Percentiles rank a stretch among this genome's conserved stretches.
Evolutionary conservation across 2,888 invertebrate species (phyloP).

Genomic region (Scaptomyza polygonia): DNA sequence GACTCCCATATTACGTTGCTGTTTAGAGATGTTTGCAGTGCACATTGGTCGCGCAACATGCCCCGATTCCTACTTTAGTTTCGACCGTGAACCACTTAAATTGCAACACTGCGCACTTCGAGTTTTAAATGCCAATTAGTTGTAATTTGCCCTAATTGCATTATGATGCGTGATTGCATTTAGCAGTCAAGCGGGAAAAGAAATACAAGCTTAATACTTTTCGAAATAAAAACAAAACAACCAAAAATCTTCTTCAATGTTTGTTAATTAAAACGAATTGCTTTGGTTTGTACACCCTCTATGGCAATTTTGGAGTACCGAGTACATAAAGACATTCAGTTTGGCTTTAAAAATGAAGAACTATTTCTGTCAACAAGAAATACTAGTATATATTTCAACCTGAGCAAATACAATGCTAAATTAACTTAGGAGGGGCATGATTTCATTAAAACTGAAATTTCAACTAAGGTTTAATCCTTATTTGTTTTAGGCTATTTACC

Average conservation of each 20-base stretch:
- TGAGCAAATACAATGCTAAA: not conserved
- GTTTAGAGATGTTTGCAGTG: slow-evolving; percentile 1
- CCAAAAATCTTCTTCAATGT: not conserved
- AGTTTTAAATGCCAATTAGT: slow-evolving; percentile 52
- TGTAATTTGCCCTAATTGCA: slow-evolving; percentile 61
- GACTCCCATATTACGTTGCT: slow-evolving; percentile 14
- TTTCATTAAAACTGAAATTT: not conserved
- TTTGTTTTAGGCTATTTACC: no score
- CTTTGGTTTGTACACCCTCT: no score
- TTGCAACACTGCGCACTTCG: slow-evolving; percentile 11
- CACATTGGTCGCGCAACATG: slow-evolving; percentile 11
- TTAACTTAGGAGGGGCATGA: not conserved
- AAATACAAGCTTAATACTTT: not conserved
- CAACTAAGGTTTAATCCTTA: not conserved
- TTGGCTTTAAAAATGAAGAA: no score
- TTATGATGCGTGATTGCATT: slow-evolving; percentile 47
- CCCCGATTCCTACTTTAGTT: not conserved
- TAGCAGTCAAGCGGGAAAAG: not conserved
- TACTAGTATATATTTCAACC: not conserved
- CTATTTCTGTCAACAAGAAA: no score
- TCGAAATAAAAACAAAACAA: not conserved
- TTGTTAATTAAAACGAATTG: not conserved
- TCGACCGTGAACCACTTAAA: slow-evolving; percentile 12
- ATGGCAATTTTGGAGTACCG: no score
- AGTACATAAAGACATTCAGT: no score